Evolutionary conservation across 37 sponge, comb jelly and placozoan species (phyloP).

Genomic region (Chondrilla cf. caribensis): DNA sequence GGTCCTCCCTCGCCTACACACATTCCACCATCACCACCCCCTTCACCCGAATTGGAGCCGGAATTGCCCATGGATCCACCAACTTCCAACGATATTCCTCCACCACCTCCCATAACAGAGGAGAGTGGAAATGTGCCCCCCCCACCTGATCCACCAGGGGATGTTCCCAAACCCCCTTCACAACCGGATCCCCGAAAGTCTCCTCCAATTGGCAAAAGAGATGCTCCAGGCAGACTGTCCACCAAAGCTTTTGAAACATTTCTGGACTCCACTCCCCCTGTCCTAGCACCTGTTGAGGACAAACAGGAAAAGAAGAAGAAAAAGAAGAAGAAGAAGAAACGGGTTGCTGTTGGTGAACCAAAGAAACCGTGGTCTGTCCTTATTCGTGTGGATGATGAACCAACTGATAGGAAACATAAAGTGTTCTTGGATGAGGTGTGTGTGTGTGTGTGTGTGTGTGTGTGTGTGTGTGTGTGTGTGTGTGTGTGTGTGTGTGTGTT

Average conservation of each 20-base stretch:
- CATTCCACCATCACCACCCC: slow-evolving; percentile 1
- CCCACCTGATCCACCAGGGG: slow-evolving; percentile 14
- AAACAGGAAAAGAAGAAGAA: slow-evolving; percentile 20
- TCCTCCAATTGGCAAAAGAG: not conserved
- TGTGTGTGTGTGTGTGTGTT: slow-evolving; percentile 17
- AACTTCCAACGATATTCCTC: not conserved
- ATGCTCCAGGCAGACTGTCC: not conserved
- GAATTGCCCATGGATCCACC: not conserved
- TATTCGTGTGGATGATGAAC: slow-evolving; percentile 47
- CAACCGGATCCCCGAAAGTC: slow-evolving; percentile 8
- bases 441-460: not conserved
- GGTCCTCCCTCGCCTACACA: slow-evolving; percentile 18
- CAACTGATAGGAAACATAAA: slow-evolving; percentile 29
- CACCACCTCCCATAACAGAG: not conserved
- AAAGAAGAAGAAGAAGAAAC: slow-evolving; percentile 23
- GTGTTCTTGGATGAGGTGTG: slow-evolving; percentile 41
- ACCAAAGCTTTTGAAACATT: not conserved
- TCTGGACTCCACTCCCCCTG: slow-evolving; percentile 1
- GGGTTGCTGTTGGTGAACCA: not conserved
- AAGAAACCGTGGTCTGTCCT: slow-evolving; percentile 34
- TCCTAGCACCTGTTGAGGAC: not conserved
- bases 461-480: too few species aligned
- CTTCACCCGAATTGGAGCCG: not conserved
- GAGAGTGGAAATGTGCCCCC: slow-evolving; percentile 16
- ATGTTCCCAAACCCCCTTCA: slow-evolving; percentile 5